Evolutionary conservation across 64 coral and sea anemone genomes (phyloP).

Genomic region (Hydrozoanthus tunicans): DNA sequence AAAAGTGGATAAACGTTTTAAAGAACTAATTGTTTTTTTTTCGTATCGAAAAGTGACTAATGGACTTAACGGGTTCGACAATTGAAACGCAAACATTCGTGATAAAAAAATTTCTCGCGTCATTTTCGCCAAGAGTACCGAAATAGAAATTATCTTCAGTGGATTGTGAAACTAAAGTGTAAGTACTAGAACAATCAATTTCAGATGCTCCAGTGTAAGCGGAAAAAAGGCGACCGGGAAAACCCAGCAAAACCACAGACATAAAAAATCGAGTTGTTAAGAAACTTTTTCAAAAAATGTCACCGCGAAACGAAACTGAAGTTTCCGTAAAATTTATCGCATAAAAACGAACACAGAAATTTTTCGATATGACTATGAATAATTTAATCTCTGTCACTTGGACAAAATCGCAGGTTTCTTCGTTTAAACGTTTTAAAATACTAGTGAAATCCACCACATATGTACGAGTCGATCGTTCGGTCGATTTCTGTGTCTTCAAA

Average conservation of each 20-base stretch:
- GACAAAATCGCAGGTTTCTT: constrained; percentile 44
- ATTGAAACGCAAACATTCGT: no score
- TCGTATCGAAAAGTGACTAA: neutral
- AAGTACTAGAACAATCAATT: neutral
- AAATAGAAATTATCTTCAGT: constrained; percentile 24
- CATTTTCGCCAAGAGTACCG: neutral
- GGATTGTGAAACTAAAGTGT: constrained; percentile 37
- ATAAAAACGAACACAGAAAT: neutral
- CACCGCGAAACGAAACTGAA: no score
- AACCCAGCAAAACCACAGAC: neutral
- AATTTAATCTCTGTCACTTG: constrained; percentile 46
- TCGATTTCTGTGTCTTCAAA: neutral
- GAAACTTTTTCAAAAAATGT: neutral
- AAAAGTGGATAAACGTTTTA: no score
- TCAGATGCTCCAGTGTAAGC: neutral
- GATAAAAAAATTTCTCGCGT: neutral
- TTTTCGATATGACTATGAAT: constrained; percentile 35
- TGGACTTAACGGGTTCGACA: neutral
- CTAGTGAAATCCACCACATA: constrained; percentile 8
- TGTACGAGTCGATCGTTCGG: neutral
- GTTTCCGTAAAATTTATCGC: no score
- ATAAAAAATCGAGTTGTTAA: neutral
- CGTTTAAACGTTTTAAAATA: neutral
- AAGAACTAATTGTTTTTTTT: neutral
- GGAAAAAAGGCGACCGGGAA: constrained; percentile 14